Evolutionary conservation across 2,888 invertebrate genomes (phyloP).

Genomic region (Rhorus exstirpatorius): DNA sequence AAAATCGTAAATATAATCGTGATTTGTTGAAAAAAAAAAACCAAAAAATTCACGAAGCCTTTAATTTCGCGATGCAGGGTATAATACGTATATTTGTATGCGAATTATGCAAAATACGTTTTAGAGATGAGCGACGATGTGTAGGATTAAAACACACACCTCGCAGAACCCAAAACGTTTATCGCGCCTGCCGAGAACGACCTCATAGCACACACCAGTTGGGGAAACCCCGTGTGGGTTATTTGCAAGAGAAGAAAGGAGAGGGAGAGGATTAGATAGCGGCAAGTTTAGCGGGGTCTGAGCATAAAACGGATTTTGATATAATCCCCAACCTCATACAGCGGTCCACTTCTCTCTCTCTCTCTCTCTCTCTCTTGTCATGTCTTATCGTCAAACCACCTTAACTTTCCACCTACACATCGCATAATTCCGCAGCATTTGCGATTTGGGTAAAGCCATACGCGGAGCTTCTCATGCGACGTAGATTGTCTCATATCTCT

Average conservation of each 20-base stretch:
- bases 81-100: slow-evolving; percentile 35
- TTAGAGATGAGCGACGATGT: slow-evolving; percentile 24
- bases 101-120: slow-evolving; percentile 36
- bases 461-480: background rate
- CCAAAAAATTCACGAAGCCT: slow-evolving; percentile 4
- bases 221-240: slow-evolving; percentile 44
- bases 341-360: background rate
- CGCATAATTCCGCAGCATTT: slow-evolving; percentile 23
- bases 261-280: slow-evolving; percentile 33
- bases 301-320: slow-evolving; percentile 45
- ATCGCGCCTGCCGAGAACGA: slow-evolving; percentile 6
- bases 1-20: background rate
- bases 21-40: slow-evolving; percentile 1
- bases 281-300: slow-evolving; percentile 14
- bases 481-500: background rate
- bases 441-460: background rate
- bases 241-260: background rate
- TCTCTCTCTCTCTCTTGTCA: background rate
- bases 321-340: slow-evolving; percentile 1
- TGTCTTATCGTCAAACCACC: background rate
- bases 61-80: slow-evolving; percentile 2
- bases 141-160: slow-evolving; percentile 3
- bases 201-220: slow-evolving; percentile 16
- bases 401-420: background rate
- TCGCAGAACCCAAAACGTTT: slow-evolving; percentile 23